Evolutionary conservation across 2,113 vertebrate species (phyloP).

Genomic region (Chaenocephalus aceratus): DNA sequence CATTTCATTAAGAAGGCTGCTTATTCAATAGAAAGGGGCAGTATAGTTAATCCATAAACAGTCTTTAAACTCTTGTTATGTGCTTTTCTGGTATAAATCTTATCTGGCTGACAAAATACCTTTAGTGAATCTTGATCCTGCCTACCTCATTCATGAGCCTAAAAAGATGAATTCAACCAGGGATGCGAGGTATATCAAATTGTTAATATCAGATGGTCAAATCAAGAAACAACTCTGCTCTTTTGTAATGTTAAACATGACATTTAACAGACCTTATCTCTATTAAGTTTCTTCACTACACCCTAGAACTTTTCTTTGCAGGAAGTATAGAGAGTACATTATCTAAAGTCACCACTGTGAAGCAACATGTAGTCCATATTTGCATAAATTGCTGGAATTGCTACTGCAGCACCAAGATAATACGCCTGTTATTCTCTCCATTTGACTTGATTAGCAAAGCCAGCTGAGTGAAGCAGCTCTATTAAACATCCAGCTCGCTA

Average conservation of each 20-base stretch:
- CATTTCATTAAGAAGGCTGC: not conserved
- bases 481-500: constrained; percentile 20
- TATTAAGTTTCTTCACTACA: not conserved
- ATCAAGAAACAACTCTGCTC: not conserved
- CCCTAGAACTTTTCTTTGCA: not conserved
- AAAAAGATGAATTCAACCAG: not conserved
- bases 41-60: not conserved
- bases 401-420: constrained; percentile 21
- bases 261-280: constrained; percentile 8
- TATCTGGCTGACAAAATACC: too few relatives aligned
- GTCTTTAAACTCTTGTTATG: not conserved
- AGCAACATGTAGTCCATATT: constrained; percentile 36
- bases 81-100: not conserved
- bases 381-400: constrained; percentile 55
- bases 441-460: constrained; percentile 52
- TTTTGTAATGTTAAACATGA: constrained; percentile 6
- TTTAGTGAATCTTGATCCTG: not conserved
- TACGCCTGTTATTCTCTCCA: constrained; percentile 24
- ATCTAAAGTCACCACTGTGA: constrained; percentile 19
- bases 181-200: not conserved
- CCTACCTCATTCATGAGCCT: not conserved
- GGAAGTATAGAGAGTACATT: constrained; percentile 1
- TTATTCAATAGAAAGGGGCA: not conserved
- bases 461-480: constrained; percentile 40
- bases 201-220: not conserved